Percentiles rank a stretch among this genome's conserved stretches.
Conservation (phyloP, 1,140 invertebrate genomes). For the Bombus sibiricus region DNA sequence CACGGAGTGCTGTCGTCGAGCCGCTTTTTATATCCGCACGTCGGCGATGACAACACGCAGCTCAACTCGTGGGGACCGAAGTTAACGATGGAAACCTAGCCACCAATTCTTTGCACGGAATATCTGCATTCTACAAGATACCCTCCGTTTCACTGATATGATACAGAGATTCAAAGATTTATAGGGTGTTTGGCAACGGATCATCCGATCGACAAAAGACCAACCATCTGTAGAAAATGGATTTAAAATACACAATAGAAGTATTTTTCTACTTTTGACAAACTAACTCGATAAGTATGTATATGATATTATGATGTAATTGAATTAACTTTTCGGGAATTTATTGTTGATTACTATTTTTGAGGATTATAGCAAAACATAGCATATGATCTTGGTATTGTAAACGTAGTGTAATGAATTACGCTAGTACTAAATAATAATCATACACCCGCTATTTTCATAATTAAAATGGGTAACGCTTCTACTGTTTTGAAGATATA, state of each 20-base stretch:
- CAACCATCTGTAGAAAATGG: not conserved
- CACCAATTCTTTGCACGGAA: conserved; percentile 51
- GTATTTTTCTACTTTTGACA: not conserved
- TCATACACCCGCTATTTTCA: not conserved
- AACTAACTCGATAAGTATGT: not conserved
- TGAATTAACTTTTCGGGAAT: too few relatives aligned
- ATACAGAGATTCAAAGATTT: conserved; percentile 25
- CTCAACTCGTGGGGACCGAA: conserved; percentile 55
- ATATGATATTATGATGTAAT: too few relatives aligned
- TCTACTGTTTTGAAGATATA: not conserved
- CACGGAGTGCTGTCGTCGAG: conserved; percentile 63
- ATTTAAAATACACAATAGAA: too few relatives aligned
- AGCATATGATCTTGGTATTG: too few relatives aligned
- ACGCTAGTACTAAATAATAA: not conserved
- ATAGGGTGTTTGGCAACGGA: not conserved
- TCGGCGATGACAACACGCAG: conserved; percentile 42
- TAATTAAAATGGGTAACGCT: not conserved
- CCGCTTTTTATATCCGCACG: conserved; percentile 67
- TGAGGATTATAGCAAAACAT: too few relatives aligned
- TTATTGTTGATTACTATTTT: too few relatives aligned
- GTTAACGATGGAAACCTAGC: conserved; percentile 64
- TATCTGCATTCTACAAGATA: conserved; percentile 29
- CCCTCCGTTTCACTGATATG: conserved; percentile 36
- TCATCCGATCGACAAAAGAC: not conserved
- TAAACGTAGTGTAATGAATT: too few relatives aligned